Conservation (phyloP, 1,140 invertebrate species). For the Achroia grisella region DNA sequence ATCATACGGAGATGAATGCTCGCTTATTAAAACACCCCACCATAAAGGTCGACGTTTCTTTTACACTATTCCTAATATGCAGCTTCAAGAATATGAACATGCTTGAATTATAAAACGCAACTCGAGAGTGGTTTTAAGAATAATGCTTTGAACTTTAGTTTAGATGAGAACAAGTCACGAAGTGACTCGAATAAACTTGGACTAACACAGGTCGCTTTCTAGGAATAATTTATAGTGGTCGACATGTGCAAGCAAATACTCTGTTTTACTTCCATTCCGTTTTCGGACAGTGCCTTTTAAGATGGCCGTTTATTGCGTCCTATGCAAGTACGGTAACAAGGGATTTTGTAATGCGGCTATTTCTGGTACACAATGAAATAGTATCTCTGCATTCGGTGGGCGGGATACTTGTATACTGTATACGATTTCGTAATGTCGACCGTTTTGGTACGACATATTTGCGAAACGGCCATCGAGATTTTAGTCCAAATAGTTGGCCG, state of each 20-base stretch:
- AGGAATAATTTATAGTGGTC: conserved; percentile 11
- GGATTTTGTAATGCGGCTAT: conserved; percentile 39
- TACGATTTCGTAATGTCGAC: conserved; percentile 24
- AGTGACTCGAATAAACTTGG: background rate
- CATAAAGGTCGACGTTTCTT: conserved; percentile 15
- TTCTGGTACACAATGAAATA: conserved; percentile 33
- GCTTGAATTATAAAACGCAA: conserved; percentile 6
- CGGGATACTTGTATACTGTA: conserved; percentile 12
- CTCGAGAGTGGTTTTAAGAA: background rate
- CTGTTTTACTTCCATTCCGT: conserved; percentile 39
- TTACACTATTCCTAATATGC: conserved; percentile 1
- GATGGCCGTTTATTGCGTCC: conserved; percentile 32
- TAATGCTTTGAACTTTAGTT: background rate
- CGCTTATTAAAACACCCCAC: conserved; percentile 30
- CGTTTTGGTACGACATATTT: conserved; percentile 20
- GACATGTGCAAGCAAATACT: conserved; percentile 39
- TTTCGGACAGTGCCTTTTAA: conserved; percentile 46
- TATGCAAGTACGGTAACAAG: conserved; percentile 27
- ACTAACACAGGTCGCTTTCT: background rate
- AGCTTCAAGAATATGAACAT: conserved; percentile 15
- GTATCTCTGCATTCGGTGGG: conserved; percentile 23
- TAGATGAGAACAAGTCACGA: background rate
- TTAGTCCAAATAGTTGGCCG: conserved; percentile 9
- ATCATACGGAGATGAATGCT: conserved; percentile 28
- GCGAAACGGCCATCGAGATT: conserved; percentile 7